A percentile compares a stretch with the other conserved stretches of the same genome.
Conservation (phyloP, 2,888 invertebrate species). For the Pogonocherus hispidulus region DNA sequence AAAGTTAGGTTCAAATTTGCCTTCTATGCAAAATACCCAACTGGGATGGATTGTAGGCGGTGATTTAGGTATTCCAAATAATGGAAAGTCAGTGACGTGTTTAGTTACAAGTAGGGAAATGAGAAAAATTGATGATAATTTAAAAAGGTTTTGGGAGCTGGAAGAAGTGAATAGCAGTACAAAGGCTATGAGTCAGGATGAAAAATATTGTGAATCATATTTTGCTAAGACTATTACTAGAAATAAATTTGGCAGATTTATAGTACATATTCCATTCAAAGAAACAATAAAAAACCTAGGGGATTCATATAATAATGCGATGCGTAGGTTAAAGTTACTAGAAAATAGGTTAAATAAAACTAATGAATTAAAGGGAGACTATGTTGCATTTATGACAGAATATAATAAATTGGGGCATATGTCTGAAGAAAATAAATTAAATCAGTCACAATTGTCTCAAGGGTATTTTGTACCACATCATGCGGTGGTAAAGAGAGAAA, state of each 20-base stretch:
- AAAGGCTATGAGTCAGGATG: not conserved
- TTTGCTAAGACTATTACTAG: conserved; percentile 24
- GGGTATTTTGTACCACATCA: conserved; percentile 36
- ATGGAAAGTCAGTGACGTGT: conserved; percentile 34
- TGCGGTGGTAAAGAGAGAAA: conserved; percentile 13
- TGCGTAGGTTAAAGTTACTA: no score
- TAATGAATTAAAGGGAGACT: no score
- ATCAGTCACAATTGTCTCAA: not conserved
- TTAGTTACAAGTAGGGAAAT: conserved; percentile 32
- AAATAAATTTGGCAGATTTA: conserved; percentile 29
- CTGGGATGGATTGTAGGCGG: no score
- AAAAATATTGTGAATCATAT: conserved; percentile 33
- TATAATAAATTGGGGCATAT: not conserved
- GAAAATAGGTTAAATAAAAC: no score
- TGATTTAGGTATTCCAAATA: conserved; percentile 11
- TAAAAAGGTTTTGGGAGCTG: conserved; percentile 11
- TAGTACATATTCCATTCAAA: conserved; percentile 29
- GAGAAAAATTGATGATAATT: conserved; percentile 5
- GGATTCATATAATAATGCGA: conserved; percentile 33
- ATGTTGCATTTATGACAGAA: not conserved
- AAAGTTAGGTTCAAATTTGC: no score
- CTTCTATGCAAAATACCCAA: no score
- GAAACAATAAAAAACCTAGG: conserved; percentile 25
- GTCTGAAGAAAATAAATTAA: not conserved
- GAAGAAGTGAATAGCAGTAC: conserved; percentile 3